A percentile compares a stretch with the other conserved stretches of the same genome.
These are phyloP conservation scores for Yasuhikotakia modesta DNA, from an alignment of 2,797 vertebrate species.

Conservation along the genomic window DNA sequence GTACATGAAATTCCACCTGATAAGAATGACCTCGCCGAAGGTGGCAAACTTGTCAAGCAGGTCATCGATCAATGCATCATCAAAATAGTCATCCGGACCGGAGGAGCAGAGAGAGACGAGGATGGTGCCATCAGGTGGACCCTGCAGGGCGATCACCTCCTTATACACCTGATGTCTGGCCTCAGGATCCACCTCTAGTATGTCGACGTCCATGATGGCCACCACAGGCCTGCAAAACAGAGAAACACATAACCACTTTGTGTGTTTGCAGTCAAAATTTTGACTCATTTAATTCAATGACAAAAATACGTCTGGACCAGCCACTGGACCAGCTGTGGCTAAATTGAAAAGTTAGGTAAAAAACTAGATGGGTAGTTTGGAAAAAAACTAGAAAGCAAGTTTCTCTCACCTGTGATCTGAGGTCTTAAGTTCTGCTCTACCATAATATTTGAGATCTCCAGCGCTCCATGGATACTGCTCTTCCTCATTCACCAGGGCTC, in stretches of 20 bases:
- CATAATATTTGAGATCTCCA: constrained; percentile 90
- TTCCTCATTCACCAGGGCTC: constrained; percentile 81
- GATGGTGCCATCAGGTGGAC: constrained; percentile 94
- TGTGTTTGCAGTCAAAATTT: too few relatives aligned
- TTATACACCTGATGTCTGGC: constrained; percentile 93
- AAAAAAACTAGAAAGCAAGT: background rate
- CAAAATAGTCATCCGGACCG: constrained; percentile 85
- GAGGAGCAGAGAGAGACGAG: constrained; percentile 89
- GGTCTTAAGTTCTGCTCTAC: constrained; percentile 95
- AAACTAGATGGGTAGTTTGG: too few relatives aligned
- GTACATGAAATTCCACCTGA: constrained; percentile 78
- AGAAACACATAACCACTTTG: background rate
- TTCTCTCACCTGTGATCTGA: constrained; percentile 99
- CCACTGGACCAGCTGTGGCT: background rate
- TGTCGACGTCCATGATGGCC: constrained; percentile 90
- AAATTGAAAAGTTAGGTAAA: too few relatives aligned
- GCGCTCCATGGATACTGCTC: constrained; percentile 84
- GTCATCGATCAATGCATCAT: constrained; percentile 92
- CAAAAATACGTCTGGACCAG: too few relatives aligned
- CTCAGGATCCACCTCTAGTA: constrained; percentile 94
- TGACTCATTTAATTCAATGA: too few relatives aligned
- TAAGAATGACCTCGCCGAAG: constrained; percentile 95
- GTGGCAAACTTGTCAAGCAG: constrained; percentile 90
- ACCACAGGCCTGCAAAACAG: constrained; percentile 85
- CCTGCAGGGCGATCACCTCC: constrained; percentile 90